Evolutionary conservation across 2,888 invertebrate species (phyloP).

Genomic region (Agrilus mali): DNA sequence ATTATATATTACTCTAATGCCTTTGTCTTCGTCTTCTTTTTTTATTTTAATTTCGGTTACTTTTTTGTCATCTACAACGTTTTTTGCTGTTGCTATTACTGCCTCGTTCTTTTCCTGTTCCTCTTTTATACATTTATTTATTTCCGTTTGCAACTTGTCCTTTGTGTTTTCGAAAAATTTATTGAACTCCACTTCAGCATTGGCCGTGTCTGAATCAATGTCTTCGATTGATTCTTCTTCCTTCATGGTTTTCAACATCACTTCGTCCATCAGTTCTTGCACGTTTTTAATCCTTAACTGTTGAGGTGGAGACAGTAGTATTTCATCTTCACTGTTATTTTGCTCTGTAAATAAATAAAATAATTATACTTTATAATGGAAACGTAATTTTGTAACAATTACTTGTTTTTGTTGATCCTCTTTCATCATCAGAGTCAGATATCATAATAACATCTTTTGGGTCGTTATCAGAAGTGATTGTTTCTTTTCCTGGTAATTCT

Average conservation of each 20-base stretch:
- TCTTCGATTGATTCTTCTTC: slow-evolving; percentile 17
- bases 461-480: slow-evolving; percentile 5
- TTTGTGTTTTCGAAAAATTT: slow-evolving; percentile 8
- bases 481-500: slow-evolving; percentile 1
- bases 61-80: slow-evolving; percentile 32
- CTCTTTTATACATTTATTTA: slow-evolving; percentile 5
- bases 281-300: slow-evolving; percentile 21
- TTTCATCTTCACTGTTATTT: slow-evolving; percentile 3
- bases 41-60: slow-evolving; percentile 33
- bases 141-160: slow-evolving; percentile 1
- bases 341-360: slow-evolving; percentile 22
- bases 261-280: slow-evolving; percentile 35
- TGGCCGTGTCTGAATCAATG: slow-evolving; percentile 24
- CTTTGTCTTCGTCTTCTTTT: slow-evolving; percentile 12
- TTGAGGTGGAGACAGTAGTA: not conserved
- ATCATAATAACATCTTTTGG: slow-evolving; percentile 13
- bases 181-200: slow-evolving; percentile 10
- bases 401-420: slow-evolving; percentile 3
- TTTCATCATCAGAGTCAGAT: slow-evolving; percentile 14
- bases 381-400: slow-evolving; percentile 4
- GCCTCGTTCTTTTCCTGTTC: slow-evolving; percentile 25
- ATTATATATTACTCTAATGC: not conserved
- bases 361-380: slow-evolving; percentile 14
- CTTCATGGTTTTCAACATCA: slow-evolving; percentile 37
- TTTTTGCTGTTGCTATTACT: slow-evolving; percentile 33